A percentile compares a stretch with the other conserved stretches of the same genome.
phyloP scores from a whole-genome alignment of 2,113 vertebrate species.

The Larimichthys polyactis region DNA sequence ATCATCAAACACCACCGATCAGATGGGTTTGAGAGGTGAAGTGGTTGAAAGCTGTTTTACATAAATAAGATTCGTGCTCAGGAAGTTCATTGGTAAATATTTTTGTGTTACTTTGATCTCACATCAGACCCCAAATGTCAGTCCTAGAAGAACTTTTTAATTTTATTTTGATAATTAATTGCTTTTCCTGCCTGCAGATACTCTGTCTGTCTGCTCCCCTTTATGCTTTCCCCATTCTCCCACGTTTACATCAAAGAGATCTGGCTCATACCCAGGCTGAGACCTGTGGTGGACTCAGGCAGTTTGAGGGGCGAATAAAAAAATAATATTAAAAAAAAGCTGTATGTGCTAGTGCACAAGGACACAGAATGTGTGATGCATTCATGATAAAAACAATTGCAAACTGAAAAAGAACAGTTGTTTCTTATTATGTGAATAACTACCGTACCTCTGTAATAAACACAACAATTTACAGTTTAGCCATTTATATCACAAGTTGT shows the following conservation, averaged over 20 bases:
- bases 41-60: neutral
- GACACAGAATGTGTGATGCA: too few relatives aligned
- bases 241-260: neutral
- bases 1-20: constrained; percentile 10
- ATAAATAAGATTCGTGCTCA: neutral
- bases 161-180: too few relatives aligned
- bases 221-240: neutral
- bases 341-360: too few relatives aligned
- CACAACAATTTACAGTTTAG: too few relatives aligned
- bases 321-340: too few relatives aligned
- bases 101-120: neutral
- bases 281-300: neutral
- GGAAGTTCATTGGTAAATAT: too few relatives aligned
- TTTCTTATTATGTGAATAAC: too few relatives aligned
- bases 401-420: too few relatives aligned
- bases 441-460: too few relatives aligned
- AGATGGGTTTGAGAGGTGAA: constrained; percentile 3
- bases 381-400: too few relatives aligned
- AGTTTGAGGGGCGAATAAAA: too few relatives aligned
- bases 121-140: neutral
- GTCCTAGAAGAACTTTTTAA: neutral
- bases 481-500: too few relatives aligned
- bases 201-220: neutral
- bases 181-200: neutral
- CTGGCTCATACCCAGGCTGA: constrained; percentile 2